A percentile compares a stretch with the other conserved stretches of the same genome.
These are phyloP conservation scores for Percopsis transmontana DNA, from an alignment of 2,113 vertebrate genomes.

Conservation along the genomic window DNA sequence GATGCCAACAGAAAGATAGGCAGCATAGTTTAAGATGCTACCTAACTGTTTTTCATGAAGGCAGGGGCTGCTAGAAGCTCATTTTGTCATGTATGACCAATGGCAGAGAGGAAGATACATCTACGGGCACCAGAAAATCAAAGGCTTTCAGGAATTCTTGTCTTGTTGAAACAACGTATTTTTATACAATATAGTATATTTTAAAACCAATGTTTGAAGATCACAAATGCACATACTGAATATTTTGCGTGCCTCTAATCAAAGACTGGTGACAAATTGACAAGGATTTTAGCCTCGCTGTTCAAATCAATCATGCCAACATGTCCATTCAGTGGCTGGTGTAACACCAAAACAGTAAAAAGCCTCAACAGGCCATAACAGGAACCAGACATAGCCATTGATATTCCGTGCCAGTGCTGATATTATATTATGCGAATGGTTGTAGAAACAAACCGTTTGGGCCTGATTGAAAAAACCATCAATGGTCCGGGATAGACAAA, in stretches of 20 bases:
- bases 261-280: constrained; percentile 35
- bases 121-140: too few species aligned
- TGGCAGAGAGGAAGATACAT: too few species aligned
- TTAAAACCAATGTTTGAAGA: background rate
- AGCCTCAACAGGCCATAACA: constrained; percentile 55
- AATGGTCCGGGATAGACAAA: constrained; percentile 63
- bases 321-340: constrained; percentile 51
- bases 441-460: constrained; percentile 68
- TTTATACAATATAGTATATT: too few species aligned
- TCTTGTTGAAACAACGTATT: too few species aligned
- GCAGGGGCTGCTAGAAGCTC: too few species aligned
- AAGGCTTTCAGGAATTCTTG: too few species aligned
- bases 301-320: constrained; percentile 43
- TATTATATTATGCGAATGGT: constrained; percentile 62
- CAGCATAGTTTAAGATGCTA: background rate
- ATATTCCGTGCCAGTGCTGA: constrained; percentile 53
- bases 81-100: background rate
- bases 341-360: constrained; percentile 45
- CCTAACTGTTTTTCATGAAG: background rate
- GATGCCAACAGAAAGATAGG: background rate
- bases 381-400: constrained; percentile 41
- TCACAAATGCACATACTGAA: background rate
- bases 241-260: constrained; percentile 1
- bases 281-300: constrained; percentile 44
- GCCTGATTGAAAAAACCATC: constrained; percentile 69